Percentiles rank a stretch among this genome's conserved stretches.
These are phyloP conservation scores for Alligator mississippiensis DNA, from an alignment of 2,113 vertebrate genomes.

Conservation along the genomic window DNA sequence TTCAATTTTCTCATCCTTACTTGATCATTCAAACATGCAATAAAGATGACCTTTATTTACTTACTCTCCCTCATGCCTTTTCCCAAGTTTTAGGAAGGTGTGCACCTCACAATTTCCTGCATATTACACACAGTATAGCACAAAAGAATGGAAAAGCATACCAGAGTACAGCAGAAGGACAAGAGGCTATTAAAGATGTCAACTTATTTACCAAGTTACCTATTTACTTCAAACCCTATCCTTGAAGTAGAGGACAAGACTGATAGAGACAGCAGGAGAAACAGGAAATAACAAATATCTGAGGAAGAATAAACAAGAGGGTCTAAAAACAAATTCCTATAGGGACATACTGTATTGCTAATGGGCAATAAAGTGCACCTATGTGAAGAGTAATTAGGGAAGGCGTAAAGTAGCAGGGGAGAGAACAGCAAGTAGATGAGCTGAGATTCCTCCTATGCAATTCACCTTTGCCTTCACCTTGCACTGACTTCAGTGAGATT, in stretches of 20 bases:
- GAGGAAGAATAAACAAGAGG: not conserved
- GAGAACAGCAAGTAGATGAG: fast-evolving
- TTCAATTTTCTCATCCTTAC: too few relatives aligned
- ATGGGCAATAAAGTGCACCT: not conserved
- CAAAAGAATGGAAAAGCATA: not conserved
- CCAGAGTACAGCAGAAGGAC: not conserved
- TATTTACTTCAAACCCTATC: not conserved
- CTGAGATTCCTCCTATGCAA: not conserved
- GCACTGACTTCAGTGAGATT: not conserved
- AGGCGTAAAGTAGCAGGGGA: not conserved
- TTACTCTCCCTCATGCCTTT: too few relatives aligned
- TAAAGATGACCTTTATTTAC: not conserved
- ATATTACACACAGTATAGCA: not conserved
- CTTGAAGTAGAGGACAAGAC: not conserved
- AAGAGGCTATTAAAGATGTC: not conserved
- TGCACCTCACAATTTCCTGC: not conserved
- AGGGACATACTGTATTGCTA: not conserved
- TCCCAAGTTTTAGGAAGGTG: not conserved
- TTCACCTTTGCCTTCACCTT: not conserved
- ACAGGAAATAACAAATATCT: not conserved
- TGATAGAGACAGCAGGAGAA: not conserved
- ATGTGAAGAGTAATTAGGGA: not conserved
- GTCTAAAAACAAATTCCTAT: not conserved
- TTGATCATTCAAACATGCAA: not conserved
- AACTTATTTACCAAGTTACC: not conserved